phyloP scores from a whole-genome alignment of 2,113 vertebrate species.

The Dasyurus viverrinus region DNA sequence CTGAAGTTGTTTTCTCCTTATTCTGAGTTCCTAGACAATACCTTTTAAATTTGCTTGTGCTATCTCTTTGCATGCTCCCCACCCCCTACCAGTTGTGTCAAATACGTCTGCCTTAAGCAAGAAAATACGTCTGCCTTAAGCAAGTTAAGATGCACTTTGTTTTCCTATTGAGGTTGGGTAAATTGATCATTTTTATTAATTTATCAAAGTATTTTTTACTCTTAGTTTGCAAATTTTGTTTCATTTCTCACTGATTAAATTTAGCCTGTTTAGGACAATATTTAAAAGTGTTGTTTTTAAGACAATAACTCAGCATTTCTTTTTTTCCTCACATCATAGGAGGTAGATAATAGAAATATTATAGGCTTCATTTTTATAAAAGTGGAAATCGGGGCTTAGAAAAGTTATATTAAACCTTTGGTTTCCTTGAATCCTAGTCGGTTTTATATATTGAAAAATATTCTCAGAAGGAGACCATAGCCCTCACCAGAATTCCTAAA shows the following conservation, averaged over 20 bases:
- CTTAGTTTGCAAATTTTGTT: neutral
- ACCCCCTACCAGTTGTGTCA: constrained; percentile 79
- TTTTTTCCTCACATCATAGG: neutral
- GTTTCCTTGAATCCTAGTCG: neutral
- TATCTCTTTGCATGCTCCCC: constrained; percentile 74
- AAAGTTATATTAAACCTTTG: neutral
- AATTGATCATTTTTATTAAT: neutral
- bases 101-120: constrained; percentile 80
- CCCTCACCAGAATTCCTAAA: neutral
- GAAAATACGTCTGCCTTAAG: constrained; percentile 80
- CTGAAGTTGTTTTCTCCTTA: constrained; percentile 86
- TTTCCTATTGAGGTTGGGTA: constrained; percentile 11
- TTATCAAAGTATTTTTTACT: neutral
- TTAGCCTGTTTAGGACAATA: neutral
- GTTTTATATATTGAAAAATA: neutral
- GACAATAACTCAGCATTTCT: neutral
- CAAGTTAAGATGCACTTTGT: constrained; percentile 37
- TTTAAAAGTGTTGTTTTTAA: neutral
- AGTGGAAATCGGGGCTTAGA: neutral
- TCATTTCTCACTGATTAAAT: neutral
- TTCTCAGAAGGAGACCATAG: neutral
- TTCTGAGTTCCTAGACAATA: constrained; percentile 88
- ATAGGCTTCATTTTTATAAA: neutral
- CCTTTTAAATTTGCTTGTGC: constrained; percentile 85
- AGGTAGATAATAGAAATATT: neutral